Evolutionary conservation across 1,140 invertebrate genomes (phyloP), one percentile per base, ranked within the genome.

Genomic region (Euura saliciscinereae): DNA sequence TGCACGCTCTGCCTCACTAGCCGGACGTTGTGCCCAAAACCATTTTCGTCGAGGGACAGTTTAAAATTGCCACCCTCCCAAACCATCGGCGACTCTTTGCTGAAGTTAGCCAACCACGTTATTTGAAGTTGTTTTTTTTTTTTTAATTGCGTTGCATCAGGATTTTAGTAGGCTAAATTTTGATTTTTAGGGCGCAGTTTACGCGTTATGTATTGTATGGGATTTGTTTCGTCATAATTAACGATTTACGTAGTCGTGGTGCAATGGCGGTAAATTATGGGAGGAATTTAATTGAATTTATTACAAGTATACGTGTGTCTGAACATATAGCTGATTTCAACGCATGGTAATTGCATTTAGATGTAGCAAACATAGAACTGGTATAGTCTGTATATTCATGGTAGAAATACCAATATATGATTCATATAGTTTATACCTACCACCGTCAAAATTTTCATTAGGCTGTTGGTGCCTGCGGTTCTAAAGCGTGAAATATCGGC

Each of bases 1-100:
- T 83, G 79, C 76, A 77, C 78, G 78, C 79, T 82, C 80, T 77
- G 74, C 65, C 76, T 80, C 81, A 78, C 83, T 80, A 78, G 77
- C 78, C 74, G 71, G 70, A 83, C 76, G 51, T n/a, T 59, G 13
- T 81, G 44, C 42, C 76, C 75, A 67, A 44, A 70, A 59, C 51
- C 51, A 59, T 59, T 59, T 59, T 59, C 73, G 76, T 76, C 75
- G 67, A 72, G 77, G 76, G 75, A 82, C 77, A 79, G 76, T 83
- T 83, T 82, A 77, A 78, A 78, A 77, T 77, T 77, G 72, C 74
- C 73, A 71, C 73, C 73, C 68, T 73, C 73, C 74, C 72, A 42
- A 66, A 69, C 71, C 59, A 72, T 69, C 74, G 71, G 74, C 74
- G 28, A 74, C 68, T 59, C 51, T 69, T 70, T 65, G 44, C 51